Percentiles rank a stretch among this genome's conserved stretches.
These are phyloP conservation scores for Brachypodius melanocephalos DNA, from an alignment of 2,113 vertebrate species.

Conservation along the genomic window DNA sequence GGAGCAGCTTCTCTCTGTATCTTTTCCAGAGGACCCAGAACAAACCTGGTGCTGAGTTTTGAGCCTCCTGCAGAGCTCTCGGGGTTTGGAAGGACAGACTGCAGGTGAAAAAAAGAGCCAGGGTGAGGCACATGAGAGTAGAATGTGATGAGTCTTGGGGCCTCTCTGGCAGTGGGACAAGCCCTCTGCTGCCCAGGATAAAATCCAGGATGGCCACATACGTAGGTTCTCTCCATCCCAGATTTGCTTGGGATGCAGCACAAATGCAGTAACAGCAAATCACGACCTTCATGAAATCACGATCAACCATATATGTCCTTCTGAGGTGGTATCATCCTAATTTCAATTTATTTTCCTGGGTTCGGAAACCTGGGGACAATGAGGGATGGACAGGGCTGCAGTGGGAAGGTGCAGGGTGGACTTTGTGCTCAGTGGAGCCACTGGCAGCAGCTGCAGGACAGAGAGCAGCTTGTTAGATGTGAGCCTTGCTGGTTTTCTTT, in stretches of 20 bases:
- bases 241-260: neutral
- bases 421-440: accelerated
- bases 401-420: neutral
- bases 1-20: neutral
- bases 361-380: neutral
- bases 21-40: neutral
- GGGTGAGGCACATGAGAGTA: neutral
- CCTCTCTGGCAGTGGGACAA: neutral
- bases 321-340: neutral
- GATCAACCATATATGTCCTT: neutral
- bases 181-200: neutral
- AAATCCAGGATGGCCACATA: neutral
- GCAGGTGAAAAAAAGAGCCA: neutral
- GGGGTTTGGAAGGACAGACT: neutral
- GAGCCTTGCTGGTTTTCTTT: neutral
- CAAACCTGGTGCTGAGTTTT: neutral
- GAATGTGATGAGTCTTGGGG: accelerated
- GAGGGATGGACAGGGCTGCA: accelerated
- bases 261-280: accelerated
- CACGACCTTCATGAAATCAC: neutral
- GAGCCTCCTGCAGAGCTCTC: neutral
- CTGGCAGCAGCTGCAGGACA: neutral
- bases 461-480: neutral
- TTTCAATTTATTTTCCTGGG: neutral
- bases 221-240: neutral